These are phyloP conservation scores for Orientallactaga sibirica DNA, from an alignment of 2,797 vertebrate species.

Conservation along the genomic window DNA sequence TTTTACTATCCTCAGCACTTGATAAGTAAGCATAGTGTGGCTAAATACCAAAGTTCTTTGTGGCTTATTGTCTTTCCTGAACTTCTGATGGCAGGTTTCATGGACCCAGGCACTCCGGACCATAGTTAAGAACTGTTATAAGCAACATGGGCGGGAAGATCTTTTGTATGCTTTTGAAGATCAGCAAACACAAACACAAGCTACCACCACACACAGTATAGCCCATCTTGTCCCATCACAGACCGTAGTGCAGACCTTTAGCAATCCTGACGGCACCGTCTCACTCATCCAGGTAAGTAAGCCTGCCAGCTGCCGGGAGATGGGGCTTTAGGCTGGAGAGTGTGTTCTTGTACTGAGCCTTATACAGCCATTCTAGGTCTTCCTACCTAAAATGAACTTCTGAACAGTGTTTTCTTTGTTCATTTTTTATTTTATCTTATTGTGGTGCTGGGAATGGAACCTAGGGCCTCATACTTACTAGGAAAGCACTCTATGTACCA, in stretches of 20 bases:
- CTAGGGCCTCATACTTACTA: background rate
- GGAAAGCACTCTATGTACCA: background rate
- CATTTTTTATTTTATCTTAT: conserved; percentile 42
- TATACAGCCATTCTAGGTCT: background rate
- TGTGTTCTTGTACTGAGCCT: background rate
- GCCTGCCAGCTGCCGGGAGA: background rate
- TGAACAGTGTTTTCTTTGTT: background rate
- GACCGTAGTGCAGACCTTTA: conserved; percentile 99
- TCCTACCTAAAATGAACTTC: background rate
- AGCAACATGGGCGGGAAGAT: conserved; percentile 98
- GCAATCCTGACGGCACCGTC: conserved; percentile 98
- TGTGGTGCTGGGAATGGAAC: too few species aligned
- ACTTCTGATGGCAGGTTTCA: conserved; percentile 91
- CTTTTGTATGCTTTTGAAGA: conserved; percentile 98
- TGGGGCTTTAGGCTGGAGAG: background rate
- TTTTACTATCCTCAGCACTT: background rate
- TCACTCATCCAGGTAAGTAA: conserved; percentile 96
- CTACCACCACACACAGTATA: conserved; percentile 94
- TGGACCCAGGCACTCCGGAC: conserved; percentile 98
- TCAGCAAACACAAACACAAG: conserved; percentile 93
- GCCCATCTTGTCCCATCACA: conserved; percentile 97
- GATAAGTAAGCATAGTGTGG: background rate
- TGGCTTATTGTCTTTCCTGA: background rate
- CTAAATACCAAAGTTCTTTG: conserved; percentile 48
- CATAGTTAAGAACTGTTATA: conserved; percentile 99